A percentile compares a stretch with the other conserved stretches of the same genome.
These are phyloP conservation scores for Novumbra hubbsi DNA, from an alignment of 2,797 vertebrate genomes.

Conservation along the genomic window DNA sequence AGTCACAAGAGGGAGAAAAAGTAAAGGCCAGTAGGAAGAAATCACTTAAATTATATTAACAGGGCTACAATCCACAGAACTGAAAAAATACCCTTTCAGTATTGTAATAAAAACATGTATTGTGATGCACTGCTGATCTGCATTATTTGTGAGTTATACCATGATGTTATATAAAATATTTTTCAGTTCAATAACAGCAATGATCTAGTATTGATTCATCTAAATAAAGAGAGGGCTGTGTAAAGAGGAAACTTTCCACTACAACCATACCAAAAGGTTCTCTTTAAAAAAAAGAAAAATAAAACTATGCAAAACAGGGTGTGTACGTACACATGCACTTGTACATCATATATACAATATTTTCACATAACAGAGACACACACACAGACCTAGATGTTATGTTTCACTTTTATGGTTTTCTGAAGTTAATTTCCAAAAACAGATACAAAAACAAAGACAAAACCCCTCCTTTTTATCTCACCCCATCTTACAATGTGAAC, in stretches of 20 bases:
- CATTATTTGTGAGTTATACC: not conserved
- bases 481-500: slow-evolving; percentile 18
- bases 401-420: slow-evolving; percentile 42
- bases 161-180: not conserved
- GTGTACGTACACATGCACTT: not conserved
- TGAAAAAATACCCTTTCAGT: not conserved
- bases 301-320: not conserved
- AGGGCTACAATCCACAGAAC: not conserved
- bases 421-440: slow-evolving; percentile 55
- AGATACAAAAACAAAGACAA: slow-evolving; percentile 63
- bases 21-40: not conserved
- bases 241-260: not conserved
- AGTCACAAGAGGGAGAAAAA: not conserved
- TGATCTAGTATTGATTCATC: too few species aligned
- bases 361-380: not conserved
- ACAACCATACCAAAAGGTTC: not conserved
- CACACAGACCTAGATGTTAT: slow-evolving; percentile 24
- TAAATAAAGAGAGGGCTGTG: too few species aligned
- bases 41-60: not conserved
- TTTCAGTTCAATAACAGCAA: not conserved
- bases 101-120: not conserved
- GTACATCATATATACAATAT: not conserved
- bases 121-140: not conserved
- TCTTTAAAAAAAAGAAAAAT: not conserved
- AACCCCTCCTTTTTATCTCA: slow-evolving; percentile 63